phyloP scores from a whole-genome alignment of 2,888 invertebrate species.

The Caenorhabditis sp. region DNA sequence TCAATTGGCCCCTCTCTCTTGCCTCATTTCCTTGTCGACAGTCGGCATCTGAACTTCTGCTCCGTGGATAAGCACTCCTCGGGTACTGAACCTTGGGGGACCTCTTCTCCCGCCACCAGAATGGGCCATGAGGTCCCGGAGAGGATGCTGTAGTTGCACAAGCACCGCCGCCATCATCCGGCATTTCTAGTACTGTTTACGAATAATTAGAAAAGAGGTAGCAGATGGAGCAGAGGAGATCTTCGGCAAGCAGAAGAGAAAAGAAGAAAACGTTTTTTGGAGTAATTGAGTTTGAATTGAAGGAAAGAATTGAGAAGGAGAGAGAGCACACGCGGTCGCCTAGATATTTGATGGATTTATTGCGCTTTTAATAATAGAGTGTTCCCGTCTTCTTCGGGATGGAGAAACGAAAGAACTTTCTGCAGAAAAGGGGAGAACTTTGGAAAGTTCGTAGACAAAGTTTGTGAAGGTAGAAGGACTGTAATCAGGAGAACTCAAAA shows the following conservation, averaged over 20 bases:
- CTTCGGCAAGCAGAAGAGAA: too few species aligned
- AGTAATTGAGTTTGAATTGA: slow-evolving; percentile 54
- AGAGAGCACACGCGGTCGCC: slow-evolving; percentile 32
- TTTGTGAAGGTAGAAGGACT: neutral
- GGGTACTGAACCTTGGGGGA: slow-evolving; percentile 55
- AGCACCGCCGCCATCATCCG: slow-evolving; percentile 26
- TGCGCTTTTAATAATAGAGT: slow-evolving; percentile 48
- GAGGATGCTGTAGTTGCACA: slow-evolving; percentile 27
- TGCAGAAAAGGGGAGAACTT: neutral
- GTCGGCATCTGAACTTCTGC: slow-evolving; percentile 62
- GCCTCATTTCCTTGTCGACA: slow-evolving; percentile 31
- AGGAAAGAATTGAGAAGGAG: slow-evolving; percentile 8
- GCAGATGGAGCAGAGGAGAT: slow-evolving; percentile 20
- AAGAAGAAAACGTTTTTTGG: slow-evolving; percentile 25
- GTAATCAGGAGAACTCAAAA: too few species aligned
- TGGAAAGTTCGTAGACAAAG: slow-evolving; percentile 7
- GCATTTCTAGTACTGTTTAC: slow-evolving; percentile 22
- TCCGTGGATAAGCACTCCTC: slow-evolving; percentile 63
- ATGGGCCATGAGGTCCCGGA: slow-evolving; percentile 40
- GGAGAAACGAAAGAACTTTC: neutral
- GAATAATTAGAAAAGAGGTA: slow-evolving; percentile 10
- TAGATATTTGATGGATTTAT: slow-evolving; percentile 52
- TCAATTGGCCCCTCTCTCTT: neutral
- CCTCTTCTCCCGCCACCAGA: slow-evolving; percentile 76
- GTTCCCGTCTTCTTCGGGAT: neutral